phyloP scores from a whole-genome alignment of 2,113 vertebrate genomes.

The Chaenogobius annularis region DNA sequence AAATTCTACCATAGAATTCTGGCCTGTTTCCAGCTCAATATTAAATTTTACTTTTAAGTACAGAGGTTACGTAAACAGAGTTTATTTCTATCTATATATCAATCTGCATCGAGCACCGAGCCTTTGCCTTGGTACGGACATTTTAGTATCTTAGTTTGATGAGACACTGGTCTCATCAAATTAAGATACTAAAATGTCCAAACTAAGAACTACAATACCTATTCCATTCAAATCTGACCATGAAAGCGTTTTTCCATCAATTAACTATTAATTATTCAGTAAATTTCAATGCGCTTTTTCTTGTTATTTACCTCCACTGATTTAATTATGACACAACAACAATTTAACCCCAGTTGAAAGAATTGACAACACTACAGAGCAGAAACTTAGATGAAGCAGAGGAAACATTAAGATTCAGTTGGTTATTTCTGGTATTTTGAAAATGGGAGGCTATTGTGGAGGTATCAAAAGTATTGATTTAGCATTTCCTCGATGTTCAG shows the following conservation, averaged over 20 bases:
- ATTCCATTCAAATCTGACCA: background rate
- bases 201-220: background rate
- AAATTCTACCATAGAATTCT: too few species aligned
- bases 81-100: too few species aligned
- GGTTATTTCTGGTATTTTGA: constrained; percentile 73
- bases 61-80: too few species aligned
- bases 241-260: too few species aligned
- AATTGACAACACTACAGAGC: background rate
- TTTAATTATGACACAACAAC: background rate
- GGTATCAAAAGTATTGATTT: constrained; percentile 77
- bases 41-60: too few species aligned
- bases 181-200: too few species aligned
- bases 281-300: background rate
- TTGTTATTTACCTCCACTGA: background rate
- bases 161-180: too few species aligned
- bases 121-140: too few species aligned
- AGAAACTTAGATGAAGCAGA: background rate
- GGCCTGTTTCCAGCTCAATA: too few species aligned
- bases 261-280: background rate
- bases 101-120: too few species aligned
- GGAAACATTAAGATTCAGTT: constrained; percentile 69
- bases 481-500: constrained; percentile 74
- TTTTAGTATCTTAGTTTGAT: too few species aligned
- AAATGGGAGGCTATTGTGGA: constrained; percentile 63
- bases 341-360: constrained; percentile 9